Percentiles rank a stretch among this genome's conserved stretches.
phyloP scores from a whole-genome alignment of 2,888 invertebrate species.

The Eudasyphora cyanicolor region DNA sequence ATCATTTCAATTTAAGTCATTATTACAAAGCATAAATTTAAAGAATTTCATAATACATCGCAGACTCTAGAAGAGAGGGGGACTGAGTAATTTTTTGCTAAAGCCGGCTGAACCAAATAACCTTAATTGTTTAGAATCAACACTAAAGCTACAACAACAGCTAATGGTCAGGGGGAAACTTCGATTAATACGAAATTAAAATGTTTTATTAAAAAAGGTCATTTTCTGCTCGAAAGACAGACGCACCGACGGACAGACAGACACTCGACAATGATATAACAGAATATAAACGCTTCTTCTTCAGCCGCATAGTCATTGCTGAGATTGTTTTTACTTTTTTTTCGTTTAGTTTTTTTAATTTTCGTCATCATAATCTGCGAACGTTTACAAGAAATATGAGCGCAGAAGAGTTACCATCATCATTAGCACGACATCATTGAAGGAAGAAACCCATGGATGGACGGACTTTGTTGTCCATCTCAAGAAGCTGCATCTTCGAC shows the following conservation, averaged over 20 bases:
- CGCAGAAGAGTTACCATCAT: constrained; percentile 56
- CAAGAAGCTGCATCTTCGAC: neutral
- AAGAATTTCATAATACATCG: constrained; percentile 58
- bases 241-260: neutral
- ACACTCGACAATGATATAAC: constrained; percentile 58
- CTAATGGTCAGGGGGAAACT: constrained; percentile 23
- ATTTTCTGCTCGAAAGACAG: constrained; percentile 30
- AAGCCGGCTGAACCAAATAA: constrained; percentile 54
- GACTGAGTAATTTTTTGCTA: neutral
- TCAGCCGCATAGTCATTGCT: neutral
- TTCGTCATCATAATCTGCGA: constrained; percentile 47
- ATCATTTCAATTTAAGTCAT: constrained; percentile 63
- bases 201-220: constrained; percentile 62
- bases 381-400: constrained; percentile 61
- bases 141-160: neutral
- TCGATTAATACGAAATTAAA: constrained; percentile 63
- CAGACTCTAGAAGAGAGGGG: neutral
- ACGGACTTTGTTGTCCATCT: constrained; percentile 4
- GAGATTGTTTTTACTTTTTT: constrained; percentile 33
- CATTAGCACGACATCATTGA: constrained; percentile 46
- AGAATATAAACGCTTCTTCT: constrained; percentile 40
- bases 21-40: constrained; percentile 61
- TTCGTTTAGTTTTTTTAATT: constrained; percentile 24
- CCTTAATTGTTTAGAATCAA: constrained; percentile 57
- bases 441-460: constrained; percentile 14